Evolutionary conservation across 1,140 invertebrate genomes (phyloP).

Genomic region (Theocolax elegans): DNA sequence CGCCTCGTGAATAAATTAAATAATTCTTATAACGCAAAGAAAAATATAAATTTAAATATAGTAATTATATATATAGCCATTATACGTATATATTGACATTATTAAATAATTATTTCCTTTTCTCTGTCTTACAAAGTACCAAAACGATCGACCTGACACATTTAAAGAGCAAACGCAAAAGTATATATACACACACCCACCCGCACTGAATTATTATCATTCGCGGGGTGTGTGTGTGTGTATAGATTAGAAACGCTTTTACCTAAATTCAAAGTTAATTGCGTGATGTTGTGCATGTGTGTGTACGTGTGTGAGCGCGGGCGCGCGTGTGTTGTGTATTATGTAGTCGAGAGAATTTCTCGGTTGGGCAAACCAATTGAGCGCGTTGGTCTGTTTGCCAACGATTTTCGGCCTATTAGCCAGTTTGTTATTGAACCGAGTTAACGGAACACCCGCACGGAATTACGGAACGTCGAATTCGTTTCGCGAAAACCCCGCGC

Average conservation of each 20-base stretch:
- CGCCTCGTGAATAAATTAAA: too few relatives aligned
- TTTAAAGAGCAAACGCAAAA: constrained; percentile 25
- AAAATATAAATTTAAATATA: too few relatives aligned
- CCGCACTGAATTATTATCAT: constrained; percentile 33
- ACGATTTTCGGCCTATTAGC: constrained; percentile 35
- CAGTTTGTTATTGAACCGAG: constrained; percentile 32
- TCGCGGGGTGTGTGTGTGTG: too few relatives aligned
- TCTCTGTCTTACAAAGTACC: too few relatives aligned
- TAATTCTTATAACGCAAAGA: too few relatives aligned
- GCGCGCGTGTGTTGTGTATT: background rate
- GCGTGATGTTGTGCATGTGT: constrained; percentile 19
- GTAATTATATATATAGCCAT: too few relatives aligned
- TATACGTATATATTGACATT: too few relatives aligned
- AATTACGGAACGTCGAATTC: background rate
- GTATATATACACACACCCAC: too few relatives aligned
- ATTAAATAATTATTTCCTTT: too few relatives aligned
- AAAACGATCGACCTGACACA: too few relatives aligned
- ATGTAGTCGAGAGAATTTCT: constrained; percentile 3
- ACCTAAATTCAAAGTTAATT: too few relatives aligned
- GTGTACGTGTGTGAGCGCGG: background rate
- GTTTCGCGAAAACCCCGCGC: background rate
- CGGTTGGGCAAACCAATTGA: constrained; percentile 25
- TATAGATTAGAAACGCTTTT: too few relatives aligned
- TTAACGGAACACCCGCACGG: constrained; percentile 1
- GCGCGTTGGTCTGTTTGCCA: constrained; percentile 17